These are phyloP conservation scores for Tetraodon nigroviridis DNA, from an alignment of 2,113 vertebrate genomes.

Conservation along the genomic window DNA sequence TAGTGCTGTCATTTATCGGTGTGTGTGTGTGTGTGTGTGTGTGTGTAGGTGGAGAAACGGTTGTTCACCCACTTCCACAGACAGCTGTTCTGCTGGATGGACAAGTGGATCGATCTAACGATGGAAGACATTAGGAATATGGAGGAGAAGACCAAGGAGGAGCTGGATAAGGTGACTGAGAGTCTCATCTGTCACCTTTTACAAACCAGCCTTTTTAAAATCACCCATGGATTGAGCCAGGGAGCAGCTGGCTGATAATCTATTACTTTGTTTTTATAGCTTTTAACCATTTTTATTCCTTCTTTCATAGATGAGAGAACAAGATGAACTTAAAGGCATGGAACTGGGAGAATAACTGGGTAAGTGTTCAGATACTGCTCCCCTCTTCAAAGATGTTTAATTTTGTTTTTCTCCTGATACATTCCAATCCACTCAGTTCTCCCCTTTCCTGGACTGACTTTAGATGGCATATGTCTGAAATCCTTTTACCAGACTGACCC, in stretches of 20 bases:
- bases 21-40: neutral
- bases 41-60: constrained; percentile 84
- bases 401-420: no score
- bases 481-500: neutral
- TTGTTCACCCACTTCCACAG: constrained; percentile 95
- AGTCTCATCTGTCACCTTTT: neutral
- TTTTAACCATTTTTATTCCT: neutral
- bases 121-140: constrained; percentile 96
- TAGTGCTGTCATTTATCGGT: neutral
- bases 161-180: constrained; percentile 86
- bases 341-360: constrained; percentile 78
- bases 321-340: constrained; percentile 87
- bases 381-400: no score
- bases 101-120: constrained; percentile 87
- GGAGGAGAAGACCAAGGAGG: constrained; percentile 90
- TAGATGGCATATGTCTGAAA: neutral
- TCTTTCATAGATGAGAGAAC: constrained; percentile 82
- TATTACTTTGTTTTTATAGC: no score
- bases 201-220: neutral
- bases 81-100: constrained; percentile 93
- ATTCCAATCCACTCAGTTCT: no score
- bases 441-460: no score
- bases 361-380: constrained; percentile 59
- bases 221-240: neutral
- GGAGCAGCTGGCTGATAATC: neutral